These are phyloP conservation scores for Megalops cyprinoides DNA, from an alignment of 2,797 vertebrate genomes.

Conservation along the genomic window DNA sequence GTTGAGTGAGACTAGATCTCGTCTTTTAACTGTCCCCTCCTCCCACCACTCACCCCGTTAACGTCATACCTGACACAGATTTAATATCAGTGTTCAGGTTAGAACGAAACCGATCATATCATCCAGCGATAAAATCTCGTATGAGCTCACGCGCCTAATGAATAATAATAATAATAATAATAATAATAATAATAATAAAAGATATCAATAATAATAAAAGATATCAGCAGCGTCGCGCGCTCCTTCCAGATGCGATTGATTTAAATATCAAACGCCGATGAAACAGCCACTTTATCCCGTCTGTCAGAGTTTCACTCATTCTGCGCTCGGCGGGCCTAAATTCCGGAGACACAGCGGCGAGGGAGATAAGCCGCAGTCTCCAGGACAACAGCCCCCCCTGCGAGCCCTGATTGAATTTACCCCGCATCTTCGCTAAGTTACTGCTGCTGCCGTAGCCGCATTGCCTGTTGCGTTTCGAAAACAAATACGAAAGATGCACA, in stretches of 20 bases:
- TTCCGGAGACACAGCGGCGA: constrained; percentile 69
- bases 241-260: constrained; percentile 60
- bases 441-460: not conserved
- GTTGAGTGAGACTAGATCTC: constrained; percentile 25
- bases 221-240: constrained; percentile 40
- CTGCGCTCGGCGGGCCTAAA: constrained; percentile 60
- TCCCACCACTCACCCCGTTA: not conserved
- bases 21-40: not conserved
- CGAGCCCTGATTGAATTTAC: constrained; percentile 16
- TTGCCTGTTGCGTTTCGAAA: constrained; percentile 1
- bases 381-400: constrained; percentile 41
- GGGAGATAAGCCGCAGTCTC: constrained; percentile 56
- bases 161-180: too few relatives aligned
- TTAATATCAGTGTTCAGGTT: constrained; percentile 30
- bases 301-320: constrained; percentile 55
- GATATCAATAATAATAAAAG: too few relatives aligned
- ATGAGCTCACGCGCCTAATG: constrained; percentile 28
- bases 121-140: constrained; percentile 14
- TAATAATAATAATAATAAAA: too few relatives aligned
- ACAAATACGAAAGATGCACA: constrained; percentile 41
- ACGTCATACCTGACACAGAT: not conserved
- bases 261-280: constrained; percentile 69
- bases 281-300: constrained; percentile 62
- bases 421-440: not conserved
- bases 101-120: constrained; percentile 31